Conservation (phyloP, 2,888 invertebrate species). For the Lycophotia porphyrea region DNA sequence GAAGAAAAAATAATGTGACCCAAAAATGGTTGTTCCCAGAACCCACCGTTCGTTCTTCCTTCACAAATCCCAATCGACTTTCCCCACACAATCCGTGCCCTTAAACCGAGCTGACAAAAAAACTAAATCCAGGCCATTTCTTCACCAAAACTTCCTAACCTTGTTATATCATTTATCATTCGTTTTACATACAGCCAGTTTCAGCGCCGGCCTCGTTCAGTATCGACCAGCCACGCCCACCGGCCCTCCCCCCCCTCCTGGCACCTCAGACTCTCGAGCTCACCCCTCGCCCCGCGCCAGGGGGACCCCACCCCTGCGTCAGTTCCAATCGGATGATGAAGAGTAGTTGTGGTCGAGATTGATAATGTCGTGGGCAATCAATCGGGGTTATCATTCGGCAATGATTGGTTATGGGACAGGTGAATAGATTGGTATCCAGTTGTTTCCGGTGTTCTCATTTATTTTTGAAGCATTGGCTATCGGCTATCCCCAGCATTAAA, state of each 20-base stretch:
- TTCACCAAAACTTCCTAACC: constrained; percentile 39
- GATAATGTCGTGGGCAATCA: constrained; percentile 42
- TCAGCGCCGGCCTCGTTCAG: constrained; percentile 47
- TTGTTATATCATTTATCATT: constrained; percentile 62
- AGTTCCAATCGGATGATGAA: constrained; percentile 54
- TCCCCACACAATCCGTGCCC: background rate
- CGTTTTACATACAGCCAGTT: constrained; percentile 61
- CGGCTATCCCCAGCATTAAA: too few species aligned
- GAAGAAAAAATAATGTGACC: background rate
- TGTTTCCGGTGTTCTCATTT: background rate
- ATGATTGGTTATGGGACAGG: constrained; percentile 15
- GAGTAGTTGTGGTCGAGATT: constrained; percentile 48
- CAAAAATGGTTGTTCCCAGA: too few species aligned
- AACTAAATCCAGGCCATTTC: constrained; percentile 25
- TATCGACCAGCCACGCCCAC: constrained; percentile 67
- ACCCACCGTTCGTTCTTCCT: background rate
- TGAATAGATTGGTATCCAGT: constrained; percentile 13
- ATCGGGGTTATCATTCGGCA: constrained; percentile 23
- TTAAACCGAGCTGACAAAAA: constrained; percentile 1
- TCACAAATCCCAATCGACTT: constrained; percentile 2
- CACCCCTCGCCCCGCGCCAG: constrained; percentile 13
- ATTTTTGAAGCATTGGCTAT: background rate
- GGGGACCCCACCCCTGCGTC: constrained; percentile 43
- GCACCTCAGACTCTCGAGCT: background rate
- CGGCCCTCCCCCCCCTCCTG: constrained; percentile 14